These are phyloP conservation scores for Labia minor DNA, from an alignment of 2,888 invertebrate genomes.

Conservation along the genomic window DNA sequence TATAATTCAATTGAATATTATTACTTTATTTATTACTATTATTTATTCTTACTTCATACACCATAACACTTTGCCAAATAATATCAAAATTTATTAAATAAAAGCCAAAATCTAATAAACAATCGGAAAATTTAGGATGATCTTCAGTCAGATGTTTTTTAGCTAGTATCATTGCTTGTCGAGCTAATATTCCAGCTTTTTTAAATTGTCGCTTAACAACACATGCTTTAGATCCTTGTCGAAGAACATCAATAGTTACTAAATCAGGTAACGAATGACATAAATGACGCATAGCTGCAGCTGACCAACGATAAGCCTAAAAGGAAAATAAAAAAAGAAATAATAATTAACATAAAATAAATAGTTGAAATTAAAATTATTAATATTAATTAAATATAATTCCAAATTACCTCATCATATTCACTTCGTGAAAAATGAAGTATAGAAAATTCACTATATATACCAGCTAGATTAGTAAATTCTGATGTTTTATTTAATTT, in stretches of 20 bases:
- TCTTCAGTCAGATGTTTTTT: conserved; percentile 39
- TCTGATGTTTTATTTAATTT: conserved; percentile 40
- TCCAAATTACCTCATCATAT: conserved; percentile 59
- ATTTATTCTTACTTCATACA: conserved; percentile 56
- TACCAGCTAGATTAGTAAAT: conserved; percentile 49
- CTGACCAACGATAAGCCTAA: conserved; percentile 61
- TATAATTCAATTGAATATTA: too few relatives aligned
- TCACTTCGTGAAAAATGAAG: conserved; percentile 75
- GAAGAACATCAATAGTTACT: conserved; percentile 66
- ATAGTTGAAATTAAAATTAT: too few relatives aligned
- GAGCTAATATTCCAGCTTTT: conserved; percentile 69
- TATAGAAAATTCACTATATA: conserved; percentile 73
- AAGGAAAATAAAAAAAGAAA: conserved; percentile 26
- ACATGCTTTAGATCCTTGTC: conserved; percentile 80
- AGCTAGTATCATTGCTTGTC: conserved; percentile 66
- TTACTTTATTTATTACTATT: too few relatives aligned
- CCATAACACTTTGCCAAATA: conserved; percentile 69
- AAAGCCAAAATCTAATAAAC: conserved; percentile 80
- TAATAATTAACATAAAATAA: too few relatives aligned
- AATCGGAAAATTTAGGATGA: conserved; percentile 77
- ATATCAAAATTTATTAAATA: conserved; percentile 81
- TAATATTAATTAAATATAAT: neutral
- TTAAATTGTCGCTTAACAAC: conserved; percentile 77
- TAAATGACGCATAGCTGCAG: conserved; percentile 60
- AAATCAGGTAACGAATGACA: conserved; percentile 48